Evolutionary conservation across 2,797 vertebrate species (phyloP).

Genomic region (Sebastes aleutianus): DNA sequence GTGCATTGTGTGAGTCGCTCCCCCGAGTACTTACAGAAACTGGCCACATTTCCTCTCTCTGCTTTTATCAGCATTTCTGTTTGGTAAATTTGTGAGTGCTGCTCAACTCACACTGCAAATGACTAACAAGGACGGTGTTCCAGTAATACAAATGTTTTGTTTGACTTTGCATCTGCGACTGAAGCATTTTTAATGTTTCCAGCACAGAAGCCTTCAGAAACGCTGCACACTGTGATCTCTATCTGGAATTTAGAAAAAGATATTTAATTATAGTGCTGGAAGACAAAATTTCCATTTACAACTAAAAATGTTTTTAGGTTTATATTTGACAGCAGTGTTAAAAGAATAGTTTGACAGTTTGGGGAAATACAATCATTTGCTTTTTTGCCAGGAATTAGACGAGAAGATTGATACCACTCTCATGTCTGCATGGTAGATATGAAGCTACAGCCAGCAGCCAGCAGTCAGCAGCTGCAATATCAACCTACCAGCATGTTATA

Average conservation of each 20-base stretch:
- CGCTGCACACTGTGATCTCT: conserved; percentile 2
- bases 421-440: background rate
- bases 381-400: background rate
- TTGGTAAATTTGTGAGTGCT: conserved; percentile 32
- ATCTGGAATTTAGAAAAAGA: conserved; percentile 3
- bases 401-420: background rate
- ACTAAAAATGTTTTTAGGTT: background rate
- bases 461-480: too few species aligned
- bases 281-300: background rate
- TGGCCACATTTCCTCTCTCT: conserved; percentile 33
- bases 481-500: too few species aligned
- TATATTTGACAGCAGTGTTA: background rate
- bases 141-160: conserved; percentile 46
- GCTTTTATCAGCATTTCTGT: conserved; percentile 65
- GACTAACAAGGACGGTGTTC: conserved; percentile 39
- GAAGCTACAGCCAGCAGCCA: background rate
- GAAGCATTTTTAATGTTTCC: conserved; percentile 19
- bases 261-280: background rate
- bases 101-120: conserved; percentile 33
- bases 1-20: conserved; percentile 44
- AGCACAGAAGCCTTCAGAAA: background rate
- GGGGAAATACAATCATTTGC: too few species aligned
- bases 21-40: conserved; percentile 56
- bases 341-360: background rate
- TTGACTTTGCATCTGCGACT: background rate